phyloP scores from a whole-genome alignment of 2,797 vertebrate species.

The Cottoperca gobio region DNA sequence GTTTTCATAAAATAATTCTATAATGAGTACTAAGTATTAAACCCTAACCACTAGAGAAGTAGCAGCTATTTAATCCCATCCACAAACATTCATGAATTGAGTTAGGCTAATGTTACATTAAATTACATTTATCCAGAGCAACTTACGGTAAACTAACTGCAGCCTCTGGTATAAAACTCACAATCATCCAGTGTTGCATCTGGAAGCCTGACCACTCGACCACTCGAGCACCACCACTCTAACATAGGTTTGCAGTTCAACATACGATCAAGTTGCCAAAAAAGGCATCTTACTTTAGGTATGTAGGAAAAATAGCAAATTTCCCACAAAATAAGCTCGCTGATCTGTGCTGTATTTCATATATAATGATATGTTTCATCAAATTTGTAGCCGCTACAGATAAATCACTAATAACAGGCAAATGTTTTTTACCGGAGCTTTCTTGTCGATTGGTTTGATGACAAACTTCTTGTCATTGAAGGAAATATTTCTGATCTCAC shows the following conservation, averaged over 20 bases:
- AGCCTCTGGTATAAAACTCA: too few species aligned
- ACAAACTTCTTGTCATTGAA: slow-evolving; percentile 99
- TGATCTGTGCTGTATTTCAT: not conserved
- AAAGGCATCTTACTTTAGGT: not conserved
- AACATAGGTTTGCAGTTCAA: slow-evolving; percentile 22
- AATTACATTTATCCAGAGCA: too few species aligned
- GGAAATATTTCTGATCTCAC: slow-evolving; percentile 98
- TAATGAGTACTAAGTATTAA: not conserved
- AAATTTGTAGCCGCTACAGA: not conserved
- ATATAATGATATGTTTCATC: not conserved
- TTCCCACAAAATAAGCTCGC: not conserved
- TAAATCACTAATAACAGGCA: not conserved
- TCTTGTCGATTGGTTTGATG: slow-evolving; percentile 99
- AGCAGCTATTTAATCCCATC: slow-evolving; percentile 33
- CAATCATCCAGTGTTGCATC: too few species aligned
- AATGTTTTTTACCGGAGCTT: slow-evolving; percentile 87
- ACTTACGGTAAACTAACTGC: too few species aligned
- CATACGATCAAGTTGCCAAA: slow-evolving; percentile 2
- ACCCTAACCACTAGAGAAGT: not conserved
- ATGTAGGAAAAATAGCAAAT: not conserved
- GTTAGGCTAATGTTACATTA: slow-evolving; percentile 11
- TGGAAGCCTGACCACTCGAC: too few species aligned
- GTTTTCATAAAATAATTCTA: slow-evolving; percentile 7
- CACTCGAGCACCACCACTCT: too few species aligned
- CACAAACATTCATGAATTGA: slow-evolving; percentile 22